A percentile compares a stretch with the other conserved stretches of the same genome.
These are phyloP conservation scores for Cochlearius cochlearius DNA, from an alignment of 2,113 vertebrate genomes.

Conservation along the genomic window DNA sequence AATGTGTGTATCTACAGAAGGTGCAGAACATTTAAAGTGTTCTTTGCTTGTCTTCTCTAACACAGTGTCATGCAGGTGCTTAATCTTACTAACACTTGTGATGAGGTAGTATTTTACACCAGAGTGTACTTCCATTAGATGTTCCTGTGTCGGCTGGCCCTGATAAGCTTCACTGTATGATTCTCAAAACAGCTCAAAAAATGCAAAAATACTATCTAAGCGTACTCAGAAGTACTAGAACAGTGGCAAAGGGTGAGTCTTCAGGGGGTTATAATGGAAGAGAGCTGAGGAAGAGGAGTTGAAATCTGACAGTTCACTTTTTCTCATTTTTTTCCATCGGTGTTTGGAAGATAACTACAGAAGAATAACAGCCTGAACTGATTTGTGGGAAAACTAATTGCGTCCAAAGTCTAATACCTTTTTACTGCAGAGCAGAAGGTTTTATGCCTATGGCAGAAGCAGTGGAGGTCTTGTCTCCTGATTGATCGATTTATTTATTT, in stretches of 20 bases:
- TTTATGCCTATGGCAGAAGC: neutral
- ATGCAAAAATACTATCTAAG: neutral
- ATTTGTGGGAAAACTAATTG: neutral
- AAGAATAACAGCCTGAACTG: neutral
- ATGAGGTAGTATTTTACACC: neutral
- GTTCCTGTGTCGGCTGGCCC: neutral
- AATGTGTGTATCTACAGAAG: accelerated
- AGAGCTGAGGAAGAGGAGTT: neutral
- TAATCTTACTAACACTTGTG: neutral
- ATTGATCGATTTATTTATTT: neutral
- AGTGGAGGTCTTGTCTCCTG: neutral
- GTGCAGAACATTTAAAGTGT: neutral
- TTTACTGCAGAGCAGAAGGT: neutral
- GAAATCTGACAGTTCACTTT: neutral
- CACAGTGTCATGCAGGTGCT: neutral
- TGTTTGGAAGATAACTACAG: neutral
- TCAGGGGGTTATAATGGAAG: neutral
- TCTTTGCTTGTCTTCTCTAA: neutral
- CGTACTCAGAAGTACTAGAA: neutral
- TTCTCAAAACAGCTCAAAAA: neutral
- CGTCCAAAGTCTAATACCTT: neutral
- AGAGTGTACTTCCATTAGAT: neutral
- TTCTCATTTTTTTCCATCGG: neutral
- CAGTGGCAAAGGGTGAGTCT: neutral
- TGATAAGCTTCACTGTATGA: neutral